Evolutionary conservation across 2,888 invertebrate species (phyloP).

Genomic region (Anoplius nigerrimus): DNA sequence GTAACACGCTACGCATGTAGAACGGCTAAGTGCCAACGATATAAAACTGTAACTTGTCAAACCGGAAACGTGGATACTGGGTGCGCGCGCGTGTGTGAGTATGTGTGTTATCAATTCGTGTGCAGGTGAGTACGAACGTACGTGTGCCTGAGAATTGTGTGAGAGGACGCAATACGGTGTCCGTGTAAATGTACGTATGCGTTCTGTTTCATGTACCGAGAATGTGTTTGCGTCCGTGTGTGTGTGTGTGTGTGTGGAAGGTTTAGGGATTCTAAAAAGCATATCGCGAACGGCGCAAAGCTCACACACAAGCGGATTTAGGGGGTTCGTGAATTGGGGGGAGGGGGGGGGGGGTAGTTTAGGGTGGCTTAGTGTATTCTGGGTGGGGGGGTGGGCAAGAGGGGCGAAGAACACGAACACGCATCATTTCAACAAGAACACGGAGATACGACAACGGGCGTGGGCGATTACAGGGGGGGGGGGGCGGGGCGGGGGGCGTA

Average conservation of each 20-base stretch:
- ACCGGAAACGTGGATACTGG: slow-evolving; percentile 5
- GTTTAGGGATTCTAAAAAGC: slow-evolving; percentile 48
- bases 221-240: slow-evolving; percentile 34
- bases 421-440: too few species aligned
- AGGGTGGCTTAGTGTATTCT: too few species aligned
- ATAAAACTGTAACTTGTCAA: too few species aligned
- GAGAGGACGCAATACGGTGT: too few species aligned
- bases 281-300: slow-evolving; percentile 57
- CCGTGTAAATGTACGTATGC: too few species aligned
- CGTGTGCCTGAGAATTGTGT: too few species aligned
- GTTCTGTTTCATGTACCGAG: not conserved
- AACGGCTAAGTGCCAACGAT: too few species aligned
- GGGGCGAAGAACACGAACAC: too few species aligned
- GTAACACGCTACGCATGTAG: too few species aligned
- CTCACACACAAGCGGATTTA: slow-evolving; percentile 53
- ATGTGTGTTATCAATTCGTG: slow-evolving; percentile 12
- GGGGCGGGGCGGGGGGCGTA: too few species aligned
- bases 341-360: too few species aligned
- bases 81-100: not conserved
- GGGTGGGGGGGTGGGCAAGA: too few species aligned
- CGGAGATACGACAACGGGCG: not conserved
- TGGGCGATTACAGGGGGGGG: not conserved
- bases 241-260: slow-evolving; percentile 3
- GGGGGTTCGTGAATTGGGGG: not conserved
- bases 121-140: not conserved